Base-by-base conservation (phyloP, 2,797 vertebrate genomes). In the Centropyge bicolor region DNA sequence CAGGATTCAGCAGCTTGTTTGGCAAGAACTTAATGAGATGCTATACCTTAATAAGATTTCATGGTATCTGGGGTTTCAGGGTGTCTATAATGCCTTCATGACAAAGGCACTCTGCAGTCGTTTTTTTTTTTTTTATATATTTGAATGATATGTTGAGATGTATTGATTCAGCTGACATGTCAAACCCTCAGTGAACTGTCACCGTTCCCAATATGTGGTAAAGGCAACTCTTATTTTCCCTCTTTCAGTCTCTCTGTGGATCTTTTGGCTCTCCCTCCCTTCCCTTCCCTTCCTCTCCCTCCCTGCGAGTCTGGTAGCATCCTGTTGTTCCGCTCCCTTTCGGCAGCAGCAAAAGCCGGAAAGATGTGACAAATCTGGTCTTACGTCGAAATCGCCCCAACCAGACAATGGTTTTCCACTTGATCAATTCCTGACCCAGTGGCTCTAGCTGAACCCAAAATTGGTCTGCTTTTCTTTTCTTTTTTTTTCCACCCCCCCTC, bases 321-420 rank as follows among this genome's bases (percentile, higher is more conserved):
- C 91, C 92, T 92, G 89, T 94, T 93, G 91, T 94, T 94, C 91
- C 89, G 84, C 91, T 92, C 74, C 67, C 88, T 90, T 75, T 81
- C 76, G 76, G 86, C 81, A 13, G 82, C 78, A 73, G 81, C 67
- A 69, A 90, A 92, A 95, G 82, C 80, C 75, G 9, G 76, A 88
- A 93, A 94, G 91, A 95, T 91, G 94, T 94, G 92, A 94, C 94
- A 93, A 94, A 95, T 95, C 93, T 93, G 91, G 86, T 90, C 89
- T 87, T 81, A 73, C 82, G 89, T 90, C 69, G 14, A 93, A 93
- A 91, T 92, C 83, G 68, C 65, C 87, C 85, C 79, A 35, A 86
- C 77, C 88, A 90, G 86, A 94, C 93, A 94, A 95, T 94, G 90
- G 94, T 92, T 94, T 94, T 93, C 92, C 82, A 89, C 88, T 92